Evolutionary conservation across 1,140 invertebrate genomes (phyloP).

Genomic region (Hyles vespertilio): DNA sequence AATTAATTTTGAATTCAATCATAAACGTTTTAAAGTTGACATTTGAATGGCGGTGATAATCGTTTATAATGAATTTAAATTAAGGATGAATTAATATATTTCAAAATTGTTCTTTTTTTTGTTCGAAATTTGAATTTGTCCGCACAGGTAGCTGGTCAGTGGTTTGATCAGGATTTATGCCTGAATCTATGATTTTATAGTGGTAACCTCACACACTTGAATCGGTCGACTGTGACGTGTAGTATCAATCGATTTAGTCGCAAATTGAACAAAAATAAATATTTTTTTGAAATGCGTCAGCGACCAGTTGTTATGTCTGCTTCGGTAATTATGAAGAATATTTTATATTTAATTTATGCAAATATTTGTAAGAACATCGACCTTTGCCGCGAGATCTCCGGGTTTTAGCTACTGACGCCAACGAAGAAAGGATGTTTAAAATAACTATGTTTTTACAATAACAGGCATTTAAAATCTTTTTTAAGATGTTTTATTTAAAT

Average conservation of each 20-base stretch:
- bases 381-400: conserved; percentile 39
- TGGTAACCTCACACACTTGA: no score
- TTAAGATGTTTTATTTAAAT: no score
- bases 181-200: conserved; percentile 4
- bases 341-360: conserved; percentile 48
- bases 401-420: conserved; percentile 10
- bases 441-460: no score
- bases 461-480: no score
- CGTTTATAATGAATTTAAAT: conserved; percentile 23
- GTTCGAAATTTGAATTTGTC: conserved; percentile 38
- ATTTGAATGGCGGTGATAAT: conserved; percentile 19
- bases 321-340: conserved; percentile 29
- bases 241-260: conserved; percentile 1
- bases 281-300: not conserved
- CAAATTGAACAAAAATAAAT: not conserved
- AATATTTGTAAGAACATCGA: conserved; percentile 59
- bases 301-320: conserved; percentile 27
- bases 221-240: no score
- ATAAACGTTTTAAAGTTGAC: conserved; percentile 32
- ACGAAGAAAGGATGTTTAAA: conserved; percentile 5
- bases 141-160: conserved; percentile 58
- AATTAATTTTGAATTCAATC: conserved; percentile 33
- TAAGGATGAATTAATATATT: conserved; percentile 43
- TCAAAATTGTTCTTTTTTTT: conserved; percentile 48
- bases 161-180: conserved; percentile 13